A percentile compares a stretch with the other conserved stretches of the same genome.
Conservation (phyloP, 2,888 invertebrate genomes). For the Elegia similella region DNA sequence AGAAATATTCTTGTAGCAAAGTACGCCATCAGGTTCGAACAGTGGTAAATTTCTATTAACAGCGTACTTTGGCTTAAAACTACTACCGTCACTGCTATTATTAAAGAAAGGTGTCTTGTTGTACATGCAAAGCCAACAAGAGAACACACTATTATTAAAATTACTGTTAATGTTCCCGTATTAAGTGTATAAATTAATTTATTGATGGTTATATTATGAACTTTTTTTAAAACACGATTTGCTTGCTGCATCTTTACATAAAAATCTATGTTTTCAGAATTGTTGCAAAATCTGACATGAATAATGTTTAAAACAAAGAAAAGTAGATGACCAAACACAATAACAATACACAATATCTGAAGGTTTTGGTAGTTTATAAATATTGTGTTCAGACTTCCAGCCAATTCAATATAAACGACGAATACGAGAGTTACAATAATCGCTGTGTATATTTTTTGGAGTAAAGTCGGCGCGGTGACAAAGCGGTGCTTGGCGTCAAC, state of each 20-base stretch:
- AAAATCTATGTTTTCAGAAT: constrained; percentile 13
- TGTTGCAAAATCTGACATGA: constrained; percentile 20
- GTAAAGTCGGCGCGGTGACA: constrained; percentile 16
- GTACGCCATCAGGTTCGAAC: constrained; percentile 20
- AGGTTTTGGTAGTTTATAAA: not conserved
- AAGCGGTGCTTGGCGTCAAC: not conserved
- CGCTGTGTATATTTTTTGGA: constrained; percentile 21
- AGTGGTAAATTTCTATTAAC: constrained; percentile 18
- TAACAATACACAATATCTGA: not conserved
- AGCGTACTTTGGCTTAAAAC: constrained; percentile 3
- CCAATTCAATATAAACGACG: not conserved
- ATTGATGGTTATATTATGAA: constrained; percentile 8
- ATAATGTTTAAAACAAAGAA: constrained; percentile 16
- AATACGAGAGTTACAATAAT: not conserved
- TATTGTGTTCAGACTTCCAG: not conserved
- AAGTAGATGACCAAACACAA: not conserved
- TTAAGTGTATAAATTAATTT: not conserved
- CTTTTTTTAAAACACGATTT: constrained; percentile 21
- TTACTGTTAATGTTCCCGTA: not conserved
- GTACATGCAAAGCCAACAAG: not conserved
- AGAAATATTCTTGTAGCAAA: constrained; percentile 20
- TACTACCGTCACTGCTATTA: not conserved
- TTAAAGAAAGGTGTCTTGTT: not conserved
- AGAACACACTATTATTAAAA: not conserved
- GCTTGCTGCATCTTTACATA: constrained; percentile 20